These are phyloP conservation scores for Clarias macrocephalus DNA, from an alignment of 2,113 vertebrate genomes.

Conservation along the genomic window DNA sequence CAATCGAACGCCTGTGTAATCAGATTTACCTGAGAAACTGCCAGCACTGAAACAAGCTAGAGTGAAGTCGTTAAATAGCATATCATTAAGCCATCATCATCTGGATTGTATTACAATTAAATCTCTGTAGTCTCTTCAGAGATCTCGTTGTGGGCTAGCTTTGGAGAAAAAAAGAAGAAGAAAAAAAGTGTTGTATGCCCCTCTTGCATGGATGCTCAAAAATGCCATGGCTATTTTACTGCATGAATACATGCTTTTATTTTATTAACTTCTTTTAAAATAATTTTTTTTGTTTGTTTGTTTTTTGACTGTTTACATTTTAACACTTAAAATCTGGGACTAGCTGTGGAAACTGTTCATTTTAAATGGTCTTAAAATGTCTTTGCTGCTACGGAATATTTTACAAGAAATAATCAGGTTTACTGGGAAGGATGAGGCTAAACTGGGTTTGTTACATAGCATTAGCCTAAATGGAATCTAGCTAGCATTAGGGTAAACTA, in stretches of 20 bases:
- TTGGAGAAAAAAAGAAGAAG: too few species aligned
- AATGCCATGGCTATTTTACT: not conserved
- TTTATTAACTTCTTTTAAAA: too few species aligned
- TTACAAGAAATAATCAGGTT: constrained; percentile 41
- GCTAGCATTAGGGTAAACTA: not conserved
- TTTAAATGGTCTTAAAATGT: constrained; percentile 15
- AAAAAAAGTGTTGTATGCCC: not conserved
- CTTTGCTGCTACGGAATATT: constrained; percentile 44
- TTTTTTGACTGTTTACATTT: constrained; percentile 16
- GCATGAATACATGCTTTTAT: constrained; percentile 1
- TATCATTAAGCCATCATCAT: constrained; percentile 1
- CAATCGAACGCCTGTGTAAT: constrained; percentile 18
- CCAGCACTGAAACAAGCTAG: constrained; percentile 17
- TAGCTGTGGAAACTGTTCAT: constrained; percentile 38
- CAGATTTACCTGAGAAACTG: constrained; percentile 30
- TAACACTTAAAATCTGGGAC: constrained; percentile 27
- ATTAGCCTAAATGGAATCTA: too few species aligned
- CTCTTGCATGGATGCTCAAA: not conserved
- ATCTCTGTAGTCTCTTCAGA: not conserved
- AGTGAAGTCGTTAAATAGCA: constrained; percentile 4
- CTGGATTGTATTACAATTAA: not conserved
- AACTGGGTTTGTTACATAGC: not conserved
- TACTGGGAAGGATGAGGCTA: not conserved
- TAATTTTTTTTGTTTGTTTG: constrained; percentile 10
- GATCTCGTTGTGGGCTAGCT: not conserved